phyloP scores from a whole-genome alignment of 2,888 invertebrate genomes.

The Xestia xanthographa region DNA sequence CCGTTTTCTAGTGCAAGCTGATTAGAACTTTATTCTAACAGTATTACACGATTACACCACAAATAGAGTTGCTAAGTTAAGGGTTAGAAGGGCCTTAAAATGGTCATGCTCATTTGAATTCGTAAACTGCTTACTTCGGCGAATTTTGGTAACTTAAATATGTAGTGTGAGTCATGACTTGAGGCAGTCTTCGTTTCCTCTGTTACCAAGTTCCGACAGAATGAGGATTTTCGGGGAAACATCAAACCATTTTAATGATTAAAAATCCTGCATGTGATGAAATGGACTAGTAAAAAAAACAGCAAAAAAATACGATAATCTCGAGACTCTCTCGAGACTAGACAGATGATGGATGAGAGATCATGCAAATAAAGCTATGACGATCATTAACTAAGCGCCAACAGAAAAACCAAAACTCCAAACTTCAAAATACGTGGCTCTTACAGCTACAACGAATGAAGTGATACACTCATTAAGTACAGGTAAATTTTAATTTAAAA shows the following conservation, averaged over 20 bases:
- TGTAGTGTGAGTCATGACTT: slow-evolving; percentile 44
- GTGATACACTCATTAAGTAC: neutral
- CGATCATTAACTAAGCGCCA: neutral
- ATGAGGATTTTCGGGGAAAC: slow-evolving; percentile 7
- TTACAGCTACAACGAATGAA: neutral
- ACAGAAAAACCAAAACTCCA: neutral
- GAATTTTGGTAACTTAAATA: slow-evolving; percentile 53
- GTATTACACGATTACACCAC: no score
- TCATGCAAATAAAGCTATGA: neutral
- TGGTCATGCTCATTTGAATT: slow-evolving; percentile 59
- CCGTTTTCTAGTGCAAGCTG: no score
- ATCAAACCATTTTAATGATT: neutral
- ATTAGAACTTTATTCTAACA: no score
- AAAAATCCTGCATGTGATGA: neutral
- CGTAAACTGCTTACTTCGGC: slow-evolving; percentile 43
- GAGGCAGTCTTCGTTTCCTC: slow-evolving; percentile 47
- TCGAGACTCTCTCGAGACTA: no score
- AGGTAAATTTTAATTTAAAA: slow-evolving; percentile 22
- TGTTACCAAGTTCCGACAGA: slow-evolving; percentile 29
- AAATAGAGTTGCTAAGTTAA: no score
- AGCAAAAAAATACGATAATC: neutral
- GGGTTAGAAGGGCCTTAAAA: no score
- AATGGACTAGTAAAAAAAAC: neutral
- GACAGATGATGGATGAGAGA: neutral
- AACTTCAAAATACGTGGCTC: neutral